Evolutionary conservation across 1,140 invertebrate species (phyloP), one percentile per base, ranked within the genome.

Genomic region (Drosophila nasuta): DNA sequence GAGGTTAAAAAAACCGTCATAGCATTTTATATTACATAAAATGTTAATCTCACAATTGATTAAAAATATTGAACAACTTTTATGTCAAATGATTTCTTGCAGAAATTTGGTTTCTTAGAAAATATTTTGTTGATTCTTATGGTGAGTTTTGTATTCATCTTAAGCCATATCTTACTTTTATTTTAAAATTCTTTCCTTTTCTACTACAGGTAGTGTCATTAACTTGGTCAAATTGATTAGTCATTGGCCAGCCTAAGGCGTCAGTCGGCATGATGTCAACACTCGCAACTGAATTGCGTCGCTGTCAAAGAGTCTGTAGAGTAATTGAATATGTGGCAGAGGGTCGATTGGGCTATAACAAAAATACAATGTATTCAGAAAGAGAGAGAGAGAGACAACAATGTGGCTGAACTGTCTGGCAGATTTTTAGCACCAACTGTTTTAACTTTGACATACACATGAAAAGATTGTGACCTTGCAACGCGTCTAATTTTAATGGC

Each of bases 201-300:
- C n/a, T 46, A 15, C 5, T 49, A 3, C 15, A 49, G 17, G 3
- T 48, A 48, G 7, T 15, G 6, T 15, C 7, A 17, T 28, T 30
- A 17, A 52, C 11, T 30, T 30, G 49, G 49, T 6, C 11, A 28
- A 38, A 28, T 25, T 2, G 52, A 52, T 63, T 11, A 48, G 46
- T 11, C 56, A 46, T 20, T 33, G 45, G 52, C 15, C 38, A 2
- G 28, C 13, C 11, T 11, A 38, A 62, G 38, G 35, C 48, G 57
- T 52, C 48, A 51, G 57, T 52, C 48, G 41, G 46, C 66, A 15
- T 41, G 30, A 35, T 60, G 66, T 59, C 45, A 52, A 58, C 54
- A 56, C 38, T 49, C 1, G 5, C 20, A 52, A 46, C 41, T 43
- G 11, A 52, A 46, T 13, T 43, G 11, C 10, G 35, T 13, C 54